Evolutionary conservation across 2,113 vertebrate species (phyloP).

Genomic region (Alaudala cheleensis): DNA sequence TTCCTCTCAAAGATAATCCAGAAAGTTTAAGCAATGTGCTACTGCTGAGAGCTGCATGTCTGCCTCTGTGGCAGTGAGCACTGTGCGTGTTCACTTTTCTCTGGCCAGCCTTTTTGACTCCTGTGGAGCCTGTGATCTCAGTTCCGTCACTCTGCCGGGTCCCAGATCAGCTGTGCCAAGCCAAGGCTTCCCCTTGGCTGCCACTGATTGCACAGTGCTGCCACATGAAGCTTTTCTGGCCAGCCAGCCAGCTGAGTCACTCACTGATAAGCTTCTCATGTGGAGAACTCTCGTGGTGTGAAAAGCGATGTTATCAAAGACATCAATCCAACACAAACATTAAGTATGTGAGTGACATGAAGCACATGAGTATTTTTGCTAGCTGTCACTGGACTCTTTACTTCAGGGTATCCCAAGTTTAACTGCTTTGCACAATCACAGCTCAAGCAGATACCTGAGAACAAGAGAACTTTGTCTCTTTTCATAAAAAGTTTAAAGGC

Average conservation of each 20-base stretch:
- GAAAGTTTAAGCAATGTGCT: not conserved
- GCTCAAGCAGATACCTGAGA: conserved; percentile 15
- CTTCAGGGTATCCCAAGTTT: not conserved
- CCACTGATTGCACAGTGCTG: not conserved
- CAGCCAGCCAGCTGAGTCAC: not conserved
- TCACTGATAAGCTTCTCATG: not conserved
- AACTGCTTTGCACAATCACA: not conserved
- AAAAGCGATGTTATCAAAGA: not conserved
- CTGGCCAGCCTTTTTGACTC: not conserved
- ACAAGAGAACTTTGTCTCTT: not conserved
- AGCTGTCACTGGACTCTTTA: not conserved
- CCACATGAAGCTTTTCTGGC: not conserved
- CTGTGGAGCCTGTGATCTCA: not conserved
- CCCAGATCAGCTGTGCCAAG: not conserved
- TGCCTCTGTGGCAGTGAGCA: not conserved
- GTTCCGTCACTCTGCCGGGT: not conserved
- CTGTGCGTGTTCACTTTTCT: rapidly evolving
- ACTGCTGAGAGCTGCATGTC: not conserved
- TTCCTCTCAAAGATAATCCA: not conserved
- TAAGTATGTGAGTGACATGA: not conserved
- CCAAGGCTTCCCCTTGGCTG: not conserved
- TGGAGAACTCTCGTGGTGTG: not conserved
- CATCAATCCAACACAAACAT: conserved; percentile 21
- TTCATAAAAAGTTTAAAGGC: not conserved
- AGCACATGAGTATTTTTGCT: not conserved